A percentile compares a stretch with the other conserved stretches of the same genome.
These are phyloP conservation scores for Schizopygopsis malacanthus DNA, from an alignment of 2,797 vertebrate genomes.

Conservation along the genomic window DNA sequence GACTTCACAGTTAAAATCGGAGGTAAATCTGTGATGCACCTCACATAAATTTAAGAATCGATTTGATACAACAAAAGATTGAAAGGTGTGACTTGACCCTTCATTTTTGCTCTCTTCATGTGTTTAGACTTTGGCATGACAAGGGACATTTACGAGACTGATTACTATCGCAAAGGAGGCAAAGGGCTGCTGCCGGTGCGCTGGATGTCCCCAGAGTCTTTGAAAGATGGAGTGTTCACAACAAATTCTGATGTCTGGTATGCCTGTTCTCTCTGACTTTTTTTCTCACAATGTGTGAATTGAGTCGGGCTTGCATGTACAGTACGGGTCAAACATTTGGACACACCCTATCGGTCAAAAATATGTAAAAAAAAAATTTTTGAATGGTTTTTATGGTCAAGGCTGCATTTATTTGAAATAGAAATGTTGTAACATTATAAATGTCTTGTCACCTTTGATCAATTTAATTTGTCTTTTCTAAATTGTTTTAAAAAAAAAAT, in stretches of 20 bases:
- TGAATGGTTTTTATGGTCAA: not conserved
- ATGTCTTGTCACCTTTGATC: not conserved
- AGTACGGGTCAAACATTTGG: not conserved
- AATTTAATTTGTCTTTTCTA: not conserved
- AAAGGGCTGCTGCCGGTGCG: slow-evolving; percentile 97
- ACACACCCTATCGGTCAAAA: not conserved
- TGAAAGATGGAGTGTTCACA: slow-evolving; percentile 98
- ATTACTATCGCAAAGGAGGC: slow-evolving; percentile 98
- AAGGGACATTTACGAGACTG: slow-evolving; percentile 98
- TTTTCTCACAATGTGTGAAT: slow-evolving; percentile 37
- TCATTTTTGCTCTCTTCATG: slow-evolving; percentile 58
- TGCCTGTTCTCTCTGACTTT: slow-evolving; percentile 46
- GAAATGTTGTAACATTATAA: not conserved
- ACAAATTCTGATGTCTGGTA: slow-evolving; percentile 99
- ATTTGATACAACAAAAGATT: slow-evolving; percentile 56
- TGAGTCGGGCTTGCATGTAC: not conserved
- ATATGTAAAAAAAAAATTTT: not conserved
- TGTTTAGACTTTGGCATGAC: slow-evolving; percentile 97
- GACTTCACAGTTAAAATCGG: slow-evolving; percentile 99
- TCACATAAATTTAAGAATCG: slow-evolving; percentile 21
- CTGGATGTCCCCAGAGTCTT: slow-evolving; percentile 99
- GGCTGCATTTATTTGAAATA: not conserved
- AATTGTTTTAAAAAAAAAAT: not conserved
- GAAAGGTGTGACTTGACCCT: slow-evolving; percentile 61
- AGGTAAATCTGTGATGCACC: slow-evolving; percentile 75